Percentiles rank a stretch among this genome's conserved stretches.
These are phyloP conservation scores for Naja naja DNA, from an alignment of 2,113 vertebrate species.

Conservation along the genomic window DNA sequence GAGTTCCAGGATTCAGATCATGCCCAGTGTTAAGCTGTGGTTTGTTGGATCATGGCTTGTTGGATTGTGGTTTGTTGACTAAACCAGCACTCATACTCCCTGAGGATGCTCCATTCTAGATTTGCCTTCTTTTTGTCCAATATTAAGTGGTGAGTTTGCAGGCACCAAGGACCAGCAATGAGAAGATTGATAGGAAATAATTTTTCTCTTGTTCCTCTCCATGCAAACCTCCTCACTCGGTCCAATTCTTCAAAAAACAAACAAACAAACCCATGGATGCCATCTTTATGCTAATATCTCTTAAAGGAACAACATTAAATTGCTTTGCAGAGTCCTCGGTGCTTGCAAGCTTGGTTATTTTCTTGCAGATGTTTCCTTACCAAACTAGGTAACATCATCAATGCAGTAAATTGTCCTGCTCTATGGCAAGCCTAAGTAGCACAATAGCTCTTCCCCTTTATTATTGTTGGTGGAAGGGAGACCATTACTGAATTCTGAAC, in stretches of 20 bases:
- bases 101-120: background rate
- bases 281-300: background rate
- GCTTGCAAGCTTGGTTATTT: no score
- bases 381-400: no score
- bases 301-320: constrained; percentile 45
- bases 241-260: background rate
- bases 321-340: background rate
- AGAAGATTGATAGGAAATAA: background rate
- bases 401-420: constrained; percentile 33
- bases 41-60: background rate
- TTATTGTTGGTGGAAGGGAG: constrained; percentile 44
- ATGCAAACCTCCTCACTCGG: background rate
- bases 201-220: background rate
- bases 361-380: no score
- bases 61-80: background rate
- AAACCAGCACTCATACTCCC: background rate
- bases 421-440: constrained; percentile 28
- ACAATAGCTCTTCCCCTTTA: constrained; percentile 57
- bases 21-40: background rate
- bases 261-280: no score
- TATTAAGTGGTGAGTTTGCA: background rate
- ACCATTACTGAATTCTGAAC: constrained; percentile 65
- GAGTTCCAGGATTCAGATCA: background rate
- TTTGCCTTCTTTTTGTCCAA: background rate
- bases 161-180: background rate